These are phyloP conservation scores for Sphaerodactylus townsendi DNA, from an alignment of 2,113 vertebrate genomes.

Conservation along the genomic window DNA sequence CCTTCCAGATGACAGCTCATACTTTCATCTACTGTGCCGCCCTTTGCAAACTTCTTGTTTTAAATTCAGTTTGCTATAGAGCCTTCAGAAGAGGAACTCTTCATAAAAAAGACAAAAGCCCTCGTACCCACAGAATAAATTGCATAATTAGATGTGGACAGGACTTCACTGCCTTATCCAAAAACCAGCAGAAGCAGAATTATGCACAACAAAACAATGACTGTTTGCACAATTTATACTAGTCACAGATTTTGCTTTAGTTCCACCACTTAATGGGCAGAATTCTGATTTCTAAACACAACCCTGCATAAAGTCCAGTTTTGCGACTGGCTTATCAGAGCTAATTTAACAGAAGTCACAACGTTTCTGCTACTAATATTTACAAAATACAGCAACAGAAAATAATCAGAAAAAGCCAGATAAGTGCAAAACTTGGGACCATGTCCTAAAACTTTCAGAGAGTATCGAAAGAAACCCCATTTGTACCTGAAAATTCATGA, in stretches of 20 bases:
- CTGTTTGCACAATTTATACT: background rate
- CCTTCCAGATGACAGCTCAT: too few species aligned
- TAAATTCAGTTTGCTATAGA: background rate
- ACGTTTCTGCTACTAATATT: background rate
- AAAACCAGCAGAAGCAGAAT: background rate
- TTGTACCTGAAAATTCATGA: slow-evolving; percentile 92
- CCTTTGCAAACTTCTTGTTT: background rate
- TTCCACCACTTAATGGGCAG: background rate
- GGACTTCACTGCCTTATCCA: background rate
- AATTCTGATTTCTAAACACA: slow-evolving; percentile 24
- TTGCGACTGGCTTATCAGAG: background rate
- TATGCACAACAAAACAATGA: background rate
- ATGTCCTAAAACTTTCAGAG: background rate
- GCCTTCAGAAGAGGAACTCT: background rate
- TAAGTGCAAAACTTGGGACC: background rate
- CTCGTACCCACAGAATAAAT: background rate
- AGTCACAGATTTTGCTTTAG: background rate
- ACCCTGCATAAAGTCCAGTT: slow-evolving; percentile 29
- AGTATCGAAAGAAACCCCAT: background rate
- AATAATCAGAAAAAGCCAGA: background rate
- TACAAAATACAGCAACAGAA: background rate
- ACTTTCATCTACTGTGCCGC: too few species aligned
- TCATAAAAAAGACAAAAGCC: background rate
- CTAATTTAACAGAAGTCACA: background rate
- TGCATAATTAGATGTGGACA: background rate